Percentiles rank a stretch among this genome's conserved stretches.
phyloP scores from a whole-genome alignment of 2,888 invertebrate genomes.

The Bellardia bayeri region DNA sequence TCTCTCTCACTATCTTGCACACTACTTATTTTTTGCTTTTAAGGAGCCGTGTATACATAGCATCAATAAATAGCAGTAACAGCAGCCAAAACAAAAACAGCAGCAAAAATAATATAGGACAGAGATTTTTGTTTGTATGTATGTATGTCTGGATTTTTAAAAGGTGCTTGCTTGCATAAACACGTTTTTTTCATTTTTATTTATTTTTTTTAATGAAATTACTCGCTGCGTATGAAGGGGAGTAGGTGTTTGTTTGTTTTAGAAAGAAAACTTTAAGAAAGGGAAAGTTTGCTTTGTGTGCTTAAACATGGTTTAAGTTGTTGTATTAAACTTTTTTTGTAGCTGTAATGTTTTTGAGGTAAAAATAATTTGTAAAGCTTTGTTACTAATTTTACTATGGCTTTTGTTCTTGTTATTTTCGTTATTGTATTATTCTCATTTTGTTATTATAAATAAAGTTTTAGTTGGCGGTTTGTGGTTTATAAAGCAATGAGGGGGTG shows the following conservation, averaged over 20 bases:
- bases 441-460: conserved; percentile 33
- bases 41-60: background rate
- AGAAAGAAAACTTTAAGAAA: background rate
- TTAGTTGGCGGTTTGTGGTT: conserved; percentile 48
- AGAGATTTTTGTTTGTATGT: conserved; percentile 24
- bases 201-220: background rate
- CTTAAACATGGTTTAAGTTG: background rate
- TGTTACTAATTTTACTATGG: conserved; percentile 12
- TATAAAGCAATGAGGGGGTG: background rate
- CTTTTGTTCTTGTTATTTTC: background rate
- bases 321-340: conserved; percentile 23
- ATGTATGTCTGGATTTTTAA: conserved; percentile 26
- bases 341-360: conserved; percentile 18
- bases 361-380: conserved; percentile 47
- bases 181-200: background rate
- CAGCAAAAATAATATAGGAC: conserved; percentile 37
- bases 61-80: background rate
- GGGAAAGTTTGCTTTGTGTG: conserved; percentile 1
- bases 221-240: background rate
- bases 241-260: background rate
- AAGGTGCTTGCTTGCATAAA: conserved; percentile 51
- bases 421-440: background rate
- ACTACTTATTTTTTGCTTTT: background rate
- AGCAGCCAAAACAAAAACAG: conserved; percentile 29
- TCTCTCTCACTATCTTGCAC: background rate